A percentile compares a stretch with the other conserved stretches of the same genome.
Conservation (phyloP, 2,888 invertebrate genomes). For the Macrosoma leucophasiata region DNA sequence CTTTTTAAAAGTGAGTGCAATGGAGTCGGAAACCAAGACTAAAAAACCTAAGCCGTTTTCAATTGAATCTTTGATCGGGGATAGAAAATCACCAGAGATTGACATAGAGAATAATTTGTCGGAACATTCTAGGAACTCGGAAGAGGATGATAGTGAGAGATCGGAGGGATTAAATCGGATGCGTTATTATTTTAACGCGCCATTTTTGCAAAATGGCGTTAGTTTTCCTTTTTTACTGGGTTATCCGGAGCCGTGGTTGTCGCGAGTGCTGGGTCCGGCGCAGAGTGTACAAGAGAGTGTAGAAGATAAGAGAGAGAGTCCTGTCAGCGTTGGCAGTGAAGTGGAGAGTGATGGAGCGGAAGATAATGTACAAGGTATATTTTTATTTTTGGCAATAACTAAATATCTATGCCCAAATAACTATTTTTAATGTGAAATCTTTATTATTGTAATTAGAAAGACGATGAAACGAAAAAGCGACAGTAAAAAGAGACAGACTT, state of each 20-base stretch:
- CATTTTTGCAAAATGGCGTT: conserved; percentile 61
- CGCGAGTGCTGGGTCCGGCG: conserved; percentile 45
- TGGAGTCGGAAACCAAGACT: conserved; percentile 57
- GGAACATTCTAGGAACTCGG: conserved; percentile 58
- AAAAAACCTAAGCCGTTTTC: conserved; percentile 77
- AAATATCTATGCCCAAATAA: too few species aligned
- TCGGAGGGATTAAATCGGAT: conserved; percentile 56
- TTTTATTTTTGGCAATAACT: not conserved
- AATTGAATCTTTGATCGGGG: conserved; percentile 77
- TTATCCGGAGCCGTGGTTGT: conserved; percentile 66
- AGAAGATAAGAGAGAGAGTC: conserved; percentile 61
- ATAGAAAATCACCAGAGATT: conserved; percentile 65
- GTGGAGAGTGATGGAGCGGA: conserved; percentile 62
- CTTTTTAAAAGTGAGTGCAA: conserved; percentile 27
- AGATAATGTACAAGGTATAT: conserved; percentile 56
- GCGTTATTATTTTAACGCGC: conserved; percentile 63
- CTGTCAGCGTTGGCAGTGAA: conserved; percentile 66
- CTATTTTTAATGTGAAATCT: too few species aligned
- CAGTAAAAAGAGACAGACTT: too few species aligned
- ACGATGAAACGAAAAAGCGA: too few species aligned
- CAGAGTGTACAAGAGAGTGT: conserved; percentile 38
- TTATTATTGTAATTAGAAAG: too few species aligned
- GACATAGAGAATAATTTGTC: conserved; percentile 64
- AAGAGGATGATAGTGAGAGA: conserved; percentile 55
- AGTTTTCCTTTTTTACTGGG: conserved; percentile 63